Evolutionary conservation across 2,888 invertebrate genomes (phyloP), one percentile per base, ranked within the genome.

Genomic region (Epistrophe grossulariae): DNA sequence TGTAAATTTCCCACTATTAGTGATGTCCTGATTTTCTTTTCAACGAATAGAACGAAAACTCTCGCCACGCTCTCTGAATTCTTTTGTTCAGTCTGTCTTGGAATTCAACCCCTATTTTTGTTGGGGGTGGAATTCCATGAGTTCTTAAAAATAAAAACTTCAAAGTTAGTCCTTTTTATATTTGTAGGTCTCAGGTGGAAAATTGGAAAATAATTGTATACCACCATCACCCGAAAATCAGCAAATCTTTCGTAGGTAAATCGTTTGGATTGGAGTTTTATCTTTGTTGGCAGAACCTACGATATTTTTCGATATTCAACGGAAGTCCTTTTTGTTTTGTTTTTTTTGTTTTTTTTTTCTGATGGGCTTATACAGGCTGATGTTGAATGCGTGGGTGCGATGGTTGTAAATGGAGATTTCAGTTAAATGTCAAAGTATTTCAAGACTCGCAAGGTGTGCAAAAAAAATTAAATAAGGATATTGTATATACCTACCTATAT

Each of bases 381-480:
- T 28, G 28, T 28, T n/a, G n/a, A n/a, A 31, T 45, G 45, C 31
- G 45, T 66, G 45, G 66, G 48, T 35, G 19, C 13, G 38, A 60
- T 60, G 31, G 81, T 68, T 83, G 74, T 76, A 73, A 74, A 76
- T 79, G 83, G 79, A 83, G 83, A 83, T 87, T 83, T 87, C 83
- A 76, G 64, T 83, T 87, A 72, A 87, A 87, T 87, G 79, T 79
- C 74, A 83, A 87, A 79, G 74, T 79, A 87, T 83, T 87, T 83
- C 66, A 70, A 55, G 66, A 71, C 70, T 60, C 55, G 71, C 62
- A 62, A 35, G 50, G 62, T 38, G 68, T 48, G 62, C 38, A 35
- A 45, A 48, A 40, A 35, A 35, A 38, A 38, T n/a, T 43, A 19
- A 38, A 60, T 28, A 73, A 48, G 17, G n/a, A 66, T 59, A 55